A percentile compares a stretch with the other conserved stretches of the same genome.
Conservation (phyloP, 2,113 vertebrate species). For the Tonatia bakeri region DNA sequence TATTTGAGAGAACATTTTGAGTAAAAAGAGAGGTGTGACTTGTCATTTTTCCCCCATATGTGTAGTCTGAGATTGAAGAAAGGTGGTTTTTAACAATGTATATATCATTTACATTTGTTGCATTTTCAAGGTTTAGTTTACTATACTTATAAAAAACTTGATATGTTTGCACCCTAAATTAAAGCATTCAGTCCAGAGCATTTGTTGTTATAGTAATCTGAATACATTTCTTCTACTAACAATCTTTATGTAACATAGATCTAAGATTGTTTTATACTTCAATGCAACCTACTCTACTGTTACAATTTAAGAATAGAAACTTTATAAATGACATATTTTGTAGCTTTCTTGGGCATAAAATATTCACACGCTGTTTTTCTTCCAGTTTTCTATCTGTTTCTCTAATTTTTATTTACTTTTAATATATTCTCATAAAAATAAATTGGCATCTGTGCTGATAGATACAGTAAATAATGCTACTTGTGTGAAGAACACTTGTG, state of each 20-base stretch:
- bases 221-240: not conserved
- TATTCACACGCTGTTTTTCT: not conserved
- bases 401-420: not conserved
- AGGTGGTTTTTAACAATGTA: not conserved
- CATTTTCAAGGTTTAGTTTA: not conserved
- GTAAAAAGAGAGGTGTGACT: not conserved
- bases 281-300: not conserved
- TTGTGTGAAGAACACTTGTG: not conserved
- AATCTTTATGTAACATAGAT: not conserved
- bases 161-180: not conserved
- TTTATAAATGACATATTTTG: not conserved
- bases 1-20: not conserved
- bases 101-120: not conserved
- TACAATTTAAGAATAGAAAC: not conserved
- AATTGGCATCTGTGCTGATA: not conserved
- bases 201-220: not conserved
- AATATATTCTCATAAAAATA: not conserved
- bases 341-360: not conserved
- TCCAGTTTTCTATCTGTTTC: not conserved
- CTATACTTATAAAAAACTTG: not conserved
- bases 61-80: not conserved
- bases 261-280: not conserved
- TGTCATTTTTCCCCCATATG: not conserved
- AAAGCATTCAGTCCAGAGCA: not conserved
- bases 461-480: not conserved